A percentile compares a stretch with the other conserved stretches of the same genome.
These are phyloP conservation scores for Yponomeuta sedellus DNA, from an alignment of 2,888 invertebrate species.

Conservation along the genomic window DNA sequence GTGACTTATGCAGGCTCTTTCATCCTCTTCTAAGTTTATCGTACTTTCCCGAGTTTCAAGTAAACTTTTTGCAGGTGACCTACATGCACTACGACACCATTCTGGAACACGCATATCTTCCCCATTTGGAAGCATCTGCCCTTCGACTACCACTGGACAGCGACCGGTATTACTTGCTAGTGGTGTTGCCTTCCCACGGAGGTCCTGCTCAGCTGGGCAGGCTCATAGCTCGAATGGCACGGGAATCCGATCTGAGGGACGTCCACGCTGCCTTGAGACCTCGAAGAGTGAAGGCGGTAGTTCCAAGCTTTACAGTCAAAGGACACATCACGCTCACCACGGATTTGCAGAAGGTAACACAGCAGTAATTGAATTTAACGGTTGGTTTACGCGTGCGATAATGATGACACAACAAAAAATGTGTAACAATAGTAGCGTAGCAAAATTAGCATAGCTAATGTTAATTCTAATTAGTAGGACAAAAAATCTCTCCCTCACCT, in stretches of 20 bases:
- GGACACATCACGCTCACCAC: slow-evolving; percentile 88
- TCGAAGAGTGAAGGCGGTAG: slow-evolving; percentile 84
- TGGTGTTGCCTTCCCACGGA: slow-evolving; percentile 81
- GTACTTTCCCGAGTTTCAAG: neutral
- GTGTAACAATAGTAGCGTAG: neutral
- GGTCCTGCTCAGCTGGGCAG: slow-evolving; percentile 78
- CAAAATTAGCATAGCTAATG: slow-evolving; percentile 11
- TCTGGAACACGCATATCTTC: slow-evolving; percentile 84
- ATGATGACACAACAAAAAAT: slow-evolving; percentile 5
- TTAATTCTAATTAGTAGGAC: slow-evolving; percentile 12
- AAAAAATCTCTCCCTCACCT: neutral
- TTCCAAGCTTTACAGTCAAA: slow-evolving; percentile 87
- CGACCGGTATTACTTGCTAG: slow-evolving; percentile 84
- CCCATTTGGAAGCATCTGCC: slow-evolving; percentile 82
- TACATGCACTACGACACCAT: slow-evolving; percentile 87
- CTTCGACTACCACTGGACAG: slow-evolving; percentile 88
- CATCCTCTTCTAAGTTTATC: too few species aligned
- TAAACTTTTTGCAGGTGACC: slow-evolving; percentile 59
- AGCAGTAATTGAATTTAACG: slow-evolving; percentile 11
- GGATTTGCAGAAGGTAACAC: slow-evolving; percentile 85
- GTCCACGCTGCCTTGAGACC: slow-evolving; percentile 82
- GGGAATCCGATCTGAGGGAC: slow-evolving; percentile 78
- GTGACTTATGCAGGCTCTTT: too few species aligned
- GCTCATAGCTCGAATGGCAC: slow-evolving; percentile 79
- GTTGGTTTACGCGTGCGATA: neutral